These are phyloP conservation scores for Drosophila melanocephala DNA, from an alignment of 2,888 invertebrate species.

Conservation along the genomic window DNA sequence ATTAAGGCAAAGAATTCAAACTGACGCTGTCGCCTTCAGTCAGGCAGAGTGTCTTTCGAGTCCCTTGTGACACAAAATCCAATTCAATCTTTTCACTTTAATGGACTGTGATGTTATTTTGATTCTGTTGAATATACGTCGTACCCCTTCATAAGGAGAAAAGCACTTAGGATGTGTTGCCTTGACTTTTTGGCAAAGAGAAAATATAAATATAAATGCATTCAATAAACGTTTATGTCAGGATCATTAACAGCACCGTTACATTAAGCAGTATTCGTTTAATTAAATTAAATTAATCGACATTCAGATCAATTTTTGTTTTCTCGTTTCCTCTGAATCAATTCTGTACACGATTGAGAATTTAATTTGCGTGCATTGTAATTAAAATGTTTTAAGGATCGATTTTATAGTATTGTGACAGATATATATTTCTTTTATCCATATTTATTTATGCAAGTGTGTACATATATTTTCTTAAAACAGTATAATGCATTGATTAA, in stretches of 20 bases:
- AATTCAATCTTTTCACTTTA: conserved; percentile 79
- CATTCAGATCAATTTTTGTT: conserved; percentile 36
- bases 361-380: not conserved
- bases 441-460: not conserved
- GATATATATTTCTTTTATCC: not conserved
- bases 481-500: not conserved
- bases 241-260: conserved; percentile 67
- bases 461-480: not conserved
- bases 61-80: conserved; percentile 65
- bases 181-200: conserved; percentile 7
- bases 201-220: conserved; percentile 57
- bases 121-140: conserved; percentile 23
- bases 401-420: not conserved
- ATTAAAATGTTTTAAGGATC: not conserved
- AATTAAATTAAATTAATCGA: conserved; percentile 65
- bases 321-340: conserved; percentile 25
- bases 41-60: conserved; percentile 9
- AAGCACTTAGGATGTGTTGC: conserved; percentile 45
- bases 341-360: conserved; percentile 4
- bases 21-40: conserved; percentile 68
- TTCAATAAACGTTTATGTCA: conserved; percentile 65
- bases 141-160: not conserved
- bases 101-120: conserved; percentile 63
- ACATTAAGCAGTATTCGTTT: conserved; percentile 59
- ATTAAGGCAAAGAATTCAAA: conserved; percentile 77